Evolutionary conservation across 2,888 invertebrate genomes (phyloP), one percentile per base, ranked within the genome.

Genomic region (Spodoptera exigua): DNA sequence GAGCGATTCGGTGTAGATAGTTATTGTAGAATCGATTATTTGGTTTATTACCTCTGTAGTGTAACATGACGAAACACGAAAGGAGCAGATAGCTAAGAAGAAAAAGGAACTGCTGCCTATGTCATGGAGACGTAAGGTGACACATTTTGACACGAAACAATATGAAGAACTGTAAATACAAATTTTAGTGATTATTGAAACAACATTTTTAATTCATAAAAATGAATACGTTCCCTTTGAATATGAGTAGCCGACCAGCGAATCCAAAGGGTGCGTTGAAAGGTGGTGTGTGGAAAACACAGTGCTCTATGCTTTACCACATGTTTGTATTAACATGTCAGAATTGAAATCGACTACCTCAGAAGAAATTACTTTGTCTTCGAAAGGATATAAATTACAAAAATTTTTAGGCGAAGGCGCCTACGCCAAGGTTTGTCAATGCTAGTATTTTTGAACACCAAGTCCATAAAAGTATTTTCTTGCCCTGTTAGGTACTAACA

Each of bases 361-460:
- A 56, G 94, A 94, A 87, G 93, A 93, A 85, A 88, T 89, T 78
- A 93, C 93, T 65, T 89, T 94, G 67, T 79, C 87, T 75, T 76
- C 89, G 27, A 94, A 93, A 84, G 96, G 96, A 59, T 96, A 96
- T 82, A 95, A 94, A 79, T 85, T 97, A 55, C 57, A 95, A 10
- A 95, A 95, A 86, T 95, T 95, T 83, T 83, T 97, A 56, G 97
- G 97, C 7, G 96, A 97, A 92, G 97, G 97, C 55, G 96, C 97
- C 13, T 97, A 97, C 79, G 97, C 97, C n/a, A 96, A 96, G 94
- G 97, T 97, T 59, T 41, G 18, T 49, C 9, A n/a, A 17, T 14
- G 21, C 10, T 18, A 17, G 12, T 35, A 7, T 3, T n/a, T 10
- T 46, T 11, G n/a, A n/a, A n/a, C n/a, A n/a, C 9, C 13, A 7